These are phyloP conservation scores for Drosophila bocki DNA, from an alignment of 1,140 invertebrate genomes.

Conservation along the genomic window DNA sequence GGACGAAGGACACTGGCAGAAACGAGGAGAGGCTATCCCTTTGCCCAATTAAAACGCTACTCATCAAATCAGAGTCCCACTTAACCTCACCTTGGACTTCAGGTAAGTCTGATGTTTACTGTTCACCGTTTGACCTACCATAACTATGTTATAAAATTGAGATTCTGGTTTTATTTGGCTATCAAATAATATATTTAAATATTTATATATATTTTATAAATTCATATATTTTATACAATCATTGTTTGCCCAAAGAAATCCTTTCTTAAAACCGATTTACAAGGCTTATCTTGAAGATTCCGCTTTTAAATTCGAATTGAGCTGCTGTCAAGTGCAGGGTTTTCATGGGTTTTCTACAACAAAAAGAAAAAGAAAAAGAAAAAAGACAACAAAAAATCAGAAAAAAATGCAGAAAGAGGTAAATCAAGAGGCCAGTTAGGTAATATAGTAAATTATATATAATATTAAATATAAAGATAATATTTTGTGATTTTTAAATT, in stretches of 20 bases:
- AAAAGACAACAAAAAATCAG: not conserved
- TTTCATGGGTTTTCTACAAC: not conserved
- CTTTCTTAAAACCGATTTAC: not conserved
- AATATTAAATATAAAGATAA: not conserved
- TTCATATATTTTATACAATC: too few relatives aligned
- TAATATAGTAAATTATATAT: too few relatives aligned
- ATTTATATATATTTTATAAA: too few relatives aligned
- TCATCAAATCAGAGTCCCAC: not conserved
- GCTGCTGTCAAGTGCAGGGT: slow-evolving; percentile 29
- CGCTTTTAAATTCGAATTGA: not conserved
- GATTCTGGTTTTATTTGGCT: too few relatives aligned
- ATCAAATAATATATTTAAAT: too few relatives aligned
- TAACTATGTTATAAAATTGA: too few relatives aligned
- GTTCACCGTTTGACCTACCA: too few relatives aligned
- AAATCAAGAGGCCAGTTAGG: too few relatives aligned
- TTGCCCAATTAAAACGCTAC: slow-evolving; percentile 17
- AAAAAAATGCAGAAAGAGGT: not conserved
- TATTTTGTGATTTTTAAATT: slow-evolving; percentile 1
- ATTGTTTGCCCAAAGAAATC: not conserved
- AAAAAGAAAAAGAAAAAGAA: not conserved
- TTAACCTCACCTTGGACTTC: not conserved
- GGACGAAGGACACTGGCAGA: slow-evolving; percentile 20
- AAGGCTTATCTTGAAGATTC: not conserved
- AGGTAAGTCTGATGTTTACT: too few relatives aligned
- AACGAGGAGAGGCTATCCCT: not conserved